These are phyloP conservation scores for Forbesichthys papilliferus DNA, from an alignment of 2,113 vertebrate genomes.

Conservation along the genomic window DNA sequence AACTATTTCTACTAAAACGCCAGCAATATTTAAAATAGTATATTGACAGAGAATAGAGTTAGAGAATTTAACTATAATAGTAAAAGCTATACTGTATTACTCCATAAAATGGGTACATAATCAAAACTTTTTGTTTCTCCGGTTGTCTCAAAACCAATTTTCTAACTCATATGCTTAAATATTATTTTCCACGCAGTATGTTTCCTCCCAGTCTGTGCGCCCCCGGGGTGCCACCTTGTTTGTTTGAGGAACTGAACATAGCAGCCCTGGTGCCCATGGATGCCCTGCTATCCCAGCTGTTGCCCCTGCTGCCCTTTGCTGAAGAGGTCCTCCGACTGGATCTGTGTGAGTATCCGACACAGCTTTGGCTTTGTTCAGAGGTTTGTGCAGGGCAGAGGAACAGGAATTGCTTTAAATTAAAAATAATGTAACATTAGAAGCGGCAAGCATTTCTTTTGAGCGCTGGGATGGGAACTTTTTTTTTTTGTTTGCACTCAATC, in stretches of 20 bases:
- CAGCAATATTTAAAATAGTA: too few species aligned
- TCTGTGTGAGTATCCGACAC: slow-evolving; percentile 71
- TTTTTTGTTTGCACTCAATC: too few species aligned
- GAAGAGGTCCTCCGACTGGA: slow-evolving; percentile 79
- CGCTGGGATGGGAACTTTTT: too few species aligned
- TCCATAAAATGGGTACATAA: not conserved
- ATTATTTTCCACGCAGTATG: slow-evolving; percentile 71
- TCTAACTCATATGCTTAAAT: not conserved
- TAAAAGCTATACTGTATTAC: too few species aligned
- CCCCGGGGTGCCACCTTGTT: slow-evolving; percentile 62
- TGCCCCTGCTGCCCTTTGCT: slow-evolving; percentile 80
- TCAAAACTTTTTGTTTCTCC: not conserved
- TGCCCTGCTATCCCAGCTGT: slow-evolving; percentile 82
- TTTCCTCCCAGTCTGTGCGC: slow-evolving; percentile 85
- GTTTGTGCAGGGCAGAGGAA: not conserved
- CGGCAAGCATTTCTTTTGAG: too few species aligned
- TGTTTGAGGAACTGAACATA: slow-evolving; percentile 80
- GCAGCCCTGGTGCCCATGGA: slow-evolving; percentile 85
- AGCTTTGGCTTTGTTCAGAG: not conserved
- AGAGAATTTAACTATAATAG: too few species aligned
- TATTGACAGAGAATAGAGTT: too few species aligned
- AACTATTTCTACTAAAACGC: too few species aligned
- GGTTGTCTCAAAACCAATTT: not conserved
- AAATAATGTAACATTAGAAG: too few species aligned
- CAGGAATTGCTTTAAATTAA: too few species aligned